A percentile compares a stretch with the other conserved stretches of the same genome.
These are phyloP conservation scores for Trichonephila clavata DNA, from an alignment of 1,140 invertebrate genomes.

Conservation along the genomic window DNA sequence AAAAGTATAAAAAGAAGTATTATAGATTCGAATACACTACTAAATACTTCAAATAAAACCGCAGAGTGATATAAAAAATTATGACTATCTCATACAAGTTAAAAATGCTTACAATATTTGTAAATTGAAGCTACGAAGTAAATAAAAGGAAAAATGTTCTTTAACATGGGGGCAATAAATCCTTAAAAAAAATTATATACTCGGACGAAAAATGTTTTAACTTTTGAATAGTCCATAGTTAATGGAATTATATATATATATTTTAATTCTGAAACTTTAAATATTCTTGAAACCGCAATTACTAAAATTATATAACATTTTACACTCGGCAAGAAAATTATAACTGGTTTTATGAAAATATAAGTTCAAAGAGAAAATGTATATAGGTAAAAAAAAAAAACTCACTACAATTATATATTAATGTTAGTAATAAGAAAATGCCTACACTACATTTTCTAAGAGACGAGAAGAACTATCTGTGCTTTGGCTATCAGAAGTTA, in stretches of 20 bases:
- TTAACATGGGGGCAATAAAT: too few species aligned
- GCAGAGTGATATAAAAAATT: too few species aligned
- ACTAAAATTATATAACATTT: neutral
- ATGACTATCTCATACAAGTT: too few species aligned
- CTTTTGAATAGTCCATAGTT: neutral
- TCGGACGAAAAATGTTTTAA: neutral
- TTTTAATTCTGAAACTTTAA: neutral
- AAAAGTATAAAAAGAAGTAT: too few species aligned
- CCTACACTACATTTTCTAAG: slow-evolving; percentile 16
- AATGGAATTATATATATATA: neutral
- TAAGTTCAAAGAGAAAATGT: neutral
- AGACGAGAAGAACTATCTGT: slow-evolving; percentile 55
- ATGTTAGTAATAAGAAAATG: neutral
- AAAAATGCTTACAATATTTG: neutral
- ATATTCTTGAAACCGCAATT: neutral
- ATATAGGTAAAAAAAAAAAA: neutral
- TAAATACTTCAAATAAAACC: too few species aligned
- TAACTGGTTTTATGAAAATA: neutral
- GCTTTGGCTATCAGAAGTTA: slow-evolving; percentile 63
- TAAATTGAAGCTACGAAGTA: neutral
- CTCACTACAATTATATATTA: neutral
- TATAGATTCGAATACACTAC: too few species aligned
- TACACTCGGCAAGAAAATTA: neutral
- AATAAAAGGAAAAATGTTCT: too few species aligned
- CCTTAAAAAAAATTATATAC: too few species aligned